Evolutionary conservation across 1,140 invertebrate genomes (phyloP).

Genomic region (Hylaeus anthracinus): DNA sequence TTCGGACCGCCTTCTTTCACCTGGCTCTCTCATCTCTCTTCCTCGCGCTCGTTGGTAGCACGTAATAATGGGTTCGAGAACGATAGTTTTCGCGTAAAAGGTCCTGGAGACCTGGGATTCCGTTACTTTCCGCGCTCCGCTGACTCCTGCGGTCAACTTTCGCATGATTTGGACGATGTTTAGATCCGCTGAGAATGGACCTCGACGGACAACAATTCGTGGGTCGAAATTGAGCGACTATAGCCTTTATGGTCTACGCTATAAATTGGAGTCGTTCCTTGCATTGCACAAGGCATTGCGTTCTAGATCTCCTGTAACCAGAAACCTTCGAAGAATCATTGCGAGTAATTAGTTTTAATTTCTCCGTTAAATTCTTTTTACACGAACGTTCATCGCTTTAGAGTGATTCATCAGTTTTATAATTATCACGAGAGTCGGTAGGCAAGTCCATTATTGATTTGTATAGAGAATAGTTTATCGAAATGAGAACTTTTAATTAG

Average conservation of each 20-base stretch:
- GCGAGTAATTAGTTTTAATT: too few relatives aligned
- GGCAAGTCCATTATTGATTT: too few relatives aligned
- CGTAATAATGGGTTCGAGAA: conserved; percentile 23
- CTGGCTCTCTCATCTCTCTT: background rate
- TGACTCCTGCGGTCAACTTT: conserved; percentile 5
- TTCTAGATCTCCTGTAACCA: too few relatives aligned
- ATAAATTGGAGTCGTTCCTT: background rate
- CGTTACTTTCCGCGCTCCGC: conserved; percentile 6
- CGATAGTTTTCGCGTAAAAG: conserved; percentile 8
- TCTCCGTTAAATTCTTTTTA: too few relatives aligned
- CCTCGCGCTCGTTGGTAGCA: background rate
- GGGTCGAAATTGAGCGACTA: background rate
- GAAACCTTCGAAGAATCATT: too few relatives aligned
- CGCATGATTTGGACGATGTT: background rate
- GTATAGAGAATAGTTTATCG: too few relatives aligned
- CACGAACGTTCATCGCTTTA: too few relatives aligned
- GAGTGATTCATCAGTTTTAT: too few relatives aligned
- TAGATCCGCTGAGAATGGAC: background rate
- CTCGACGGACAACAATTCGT: background rate
- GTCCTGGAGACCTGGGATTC: conserved; percentile 4
- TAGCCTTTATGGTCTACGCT: too few relatives aligned
- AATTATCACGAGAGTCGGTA: too few relatives aligned
- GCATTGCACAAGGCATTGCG: background rate
- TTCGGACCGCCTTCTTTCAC: background rate
- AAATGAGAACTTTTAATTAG: too few relatives aligned